These are phyloP conservation scores for Perca fluviatilis DNA, from an alignment of 2,113 vertebrate species.

Conservation along the genomic window DNA sequence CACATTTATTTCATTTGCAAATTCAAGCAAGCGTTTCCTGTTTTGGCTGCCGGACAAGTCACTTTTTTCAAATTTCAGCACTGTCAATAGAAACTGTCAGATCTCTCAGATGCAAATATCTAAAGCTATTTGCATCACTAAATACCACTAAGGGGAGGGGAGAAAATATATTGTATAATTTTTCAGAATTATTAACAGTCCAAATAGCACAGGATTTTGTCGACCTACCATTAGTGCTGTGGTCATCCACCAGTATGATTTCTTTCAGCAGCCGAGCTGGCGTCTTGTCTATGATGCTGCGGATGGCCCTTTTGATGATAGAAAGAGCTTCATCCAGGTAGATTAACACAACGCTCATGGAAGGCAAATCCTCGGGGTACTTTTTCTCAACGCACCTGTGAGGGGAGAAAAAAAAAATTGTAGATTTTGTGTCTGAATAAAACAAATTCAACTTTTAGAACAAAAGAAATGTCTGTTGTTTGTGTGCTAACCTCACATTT, in stretches of 20 bases:
- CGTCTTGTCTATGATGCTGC: conserved; percentile 84
- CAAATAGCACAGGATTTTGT: background rate
- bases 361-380: conserved; percentile 83
- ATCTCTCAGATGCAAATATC: background rate
- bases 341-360: conserved; percentile 85
- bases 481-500: too few relatives aligned
- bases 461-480: too few relatives aligned
- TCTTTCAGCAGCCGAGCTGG: conserved; percentile 84
- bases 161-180: background rate
- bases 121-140: background rate
- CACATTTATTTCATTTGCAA: too few relatives aligned
- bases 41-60: too few relatives aligned
- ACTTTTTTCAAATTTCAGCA: too few relatives aligned
- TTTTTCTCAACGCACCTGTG: conserved; percentile 81
- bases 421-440: background rate
- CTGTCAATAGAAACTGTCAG: too few relatives aligned
- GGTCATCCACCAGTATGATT: conserved; percentile 88
- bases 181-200: background rate
- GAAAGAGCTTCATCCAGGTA: conserved; percentile 88
- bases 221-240: conserved; percentile 82
- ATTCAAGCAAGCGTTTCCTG: too few relatives aligned
- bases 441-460: background rate
- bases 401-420: background rate
- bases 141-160: background rate
- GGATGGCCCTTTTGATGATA: conserved; percentile 83